Conservation (phyloP, 2,888 invertebrate genomes). For the Scaptomyza tumidula region DNA sequence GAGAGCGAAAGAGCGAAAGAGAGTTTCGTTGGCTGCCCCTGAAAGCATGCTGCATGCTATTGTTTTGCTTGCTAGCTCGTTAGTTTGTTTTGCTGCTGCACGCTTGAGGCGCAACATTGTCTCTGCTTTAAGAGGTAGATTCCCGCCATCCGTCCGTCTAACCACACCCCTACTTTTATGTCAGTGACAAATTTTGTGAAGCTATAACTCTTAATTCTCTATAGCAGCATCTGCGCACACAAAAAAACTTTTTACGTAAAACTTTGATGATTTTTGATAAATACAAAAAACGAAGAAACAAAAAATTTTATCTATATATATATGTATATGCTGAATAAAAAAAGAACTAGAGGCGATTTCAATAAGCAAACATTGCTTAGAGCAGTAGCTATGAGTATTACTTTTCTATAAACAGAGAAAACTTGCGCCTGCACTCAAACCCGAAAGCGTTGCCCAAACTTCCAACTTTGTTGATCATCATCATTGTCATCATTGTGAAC, state of each 20-base stretch:
- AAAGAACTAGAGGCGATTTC: conserved; percentile 42
- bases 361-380: conserved; percentile 64
- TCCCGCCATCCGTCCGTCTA: neutral
- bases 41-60: conserved; percentile 63
- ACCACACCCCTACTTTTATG: conserved; percentile 11
- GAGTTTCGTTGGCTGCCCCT: conserved; percentile 11
- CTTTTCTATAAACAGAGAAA: conserved; percentile 65
- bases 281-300: conserved; percentile 26
- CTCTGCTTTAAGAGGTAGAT: conserved; percentile 43
- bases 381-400: conserved; percentile 52
- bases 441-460: conserved; percentile 23
- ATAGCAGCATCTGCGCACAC: conserved; percentile 57
- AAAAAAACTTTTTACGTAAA: conserved; percentile 59
- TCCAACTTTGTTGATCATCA: conserved; percentile 31
- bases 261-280: conserved; percentile 77
- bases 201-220: conserved; percentile 32
- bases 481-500: conserved; percentile 30
- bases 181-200: conserved; percentile 67
- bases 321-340: conserved; percentile 7
- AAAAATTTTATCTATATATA: neutral
- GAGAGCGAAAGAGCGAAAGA: neutral
- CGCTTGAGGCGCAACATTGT: conserved; percentile 65
- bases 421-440: conserved; percentile 57
- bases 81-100: conserved; percentile 66
- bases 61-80: conserved; percentile 77